phyloP scores from a whole-genome alignment of 2,888 invertebrate genomes.

The Parthenolecanium corni region DNA sequence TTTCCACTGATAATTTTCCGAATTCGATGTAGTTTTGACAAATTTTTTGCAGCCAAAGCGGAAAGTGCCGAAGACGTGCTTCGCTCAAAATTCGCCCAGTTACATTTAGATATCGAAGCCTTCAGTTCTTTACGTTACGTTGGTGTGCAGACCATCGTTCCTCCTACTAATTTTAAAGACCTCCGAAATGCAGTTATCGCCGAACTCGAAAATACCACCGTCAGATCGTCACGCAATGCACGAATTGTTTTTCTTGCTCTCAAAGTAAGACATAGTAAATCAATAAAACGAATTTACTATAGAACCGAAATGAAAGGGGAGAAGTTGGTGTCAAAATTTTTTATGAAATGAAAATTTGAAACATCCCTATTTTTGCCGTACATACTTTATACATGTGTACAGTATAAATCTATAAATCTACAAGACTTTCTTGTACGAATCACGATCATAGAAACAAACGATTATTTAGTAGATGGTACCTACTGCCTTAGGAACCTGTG shows the following conservation, averaged over 20 bases:
- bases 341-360: no score
- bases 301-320: background rate
- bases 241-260: constrained; percentile 55
- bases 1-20: background rate
- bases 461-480: no score
- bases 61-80: constrained; percentile 53
- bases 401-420: no score
- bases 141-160: constrained; percentile 46
- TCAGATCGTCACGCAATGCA: constrained; percentile 55
- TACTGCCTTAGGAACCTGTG: no score
- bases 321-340: no score
- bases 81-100: constrained; percentile 49
- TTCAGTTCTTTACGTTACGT: constrained; percentile 60
- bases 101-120: constrained; percentile 53
- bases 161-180: constrained; percentile 49
- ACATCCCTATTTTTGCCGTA: no score
- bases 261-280: constrained; percentile 44
- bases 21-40: constrained; percentile 31
- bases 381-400: no score
- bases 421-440: no score
- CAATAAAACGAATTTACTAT: background rate
- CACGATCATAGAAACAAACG: no score
- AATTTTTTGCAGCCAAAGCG: constrained; percentile 42
- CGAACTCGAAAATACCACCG: constrained; percentile 56
- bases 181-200: constrained; percentile 47